Percentiles rank a stretch among this genome's conserved stretches.
phyloP scores from a whole-genome alignment of 2,888 invertebrate species.

The Tachina lurida region DNA sequence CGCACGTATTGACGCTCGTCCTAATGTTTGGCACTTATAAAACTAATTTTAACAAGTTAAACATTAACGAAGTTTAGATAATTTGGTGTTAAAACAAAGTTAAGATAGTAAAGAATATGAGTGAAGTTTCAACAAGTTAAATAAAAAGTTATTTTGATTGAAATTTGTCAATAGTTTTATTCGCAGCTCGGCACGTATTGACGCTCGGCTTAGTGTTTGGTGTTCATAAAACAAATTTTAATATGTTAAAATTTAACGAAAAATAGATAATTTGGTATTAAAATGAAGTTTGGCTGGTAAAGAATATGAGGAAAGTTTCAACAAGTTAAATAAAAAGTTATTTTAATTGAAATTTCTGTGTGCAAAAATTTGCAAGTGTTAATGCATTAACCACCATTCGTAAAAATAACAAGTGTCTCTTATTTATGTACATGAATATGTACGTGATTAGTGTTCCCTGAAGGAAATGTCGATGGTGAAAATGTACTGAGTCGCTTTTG shows the following conservation, averaged over 20 bases:
- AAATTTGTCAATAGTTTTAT: not conserved
- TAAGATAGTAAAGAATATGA: not conserved
- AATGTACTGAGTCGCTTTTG: too few species aligned
- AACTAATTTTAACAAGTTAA: not conserved
- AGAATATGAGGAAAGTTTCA: not conserved
- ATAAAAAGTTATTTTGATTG: not conserved
- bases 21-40: not conserved
- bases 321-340: not conserved
- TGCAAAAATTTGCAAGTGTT: not conserved
- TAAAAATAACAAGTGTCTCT: not conserved
- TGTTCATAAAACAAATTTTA: not conserved
- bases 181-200: not conserved
- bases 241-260: not conserved
- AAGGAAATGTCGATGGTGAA: too few species aligned
- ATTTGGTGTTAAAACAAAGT: constrained; percentile 1
- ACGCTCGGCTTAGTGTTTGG: not conserved
- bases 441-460: too few species aligned
- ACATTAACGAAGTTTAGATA: not conserved
- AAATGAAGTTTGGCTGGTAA: not conserved
- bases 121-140: not conserved
- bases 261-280: not conserved
- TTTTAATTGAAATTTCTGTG: not conserved
- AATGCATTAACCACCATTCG: not conserved
- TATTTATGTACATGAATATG: too few species aligned
- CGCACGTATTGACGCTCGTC: not conserved